A percentile compares a stretch with the other conserved stretches of the same genome.
Evolutionary conservation across 2,113 vertebrate genomes (phyloP).

Genomic region (Onychorhynchus coronatus): DNA sequence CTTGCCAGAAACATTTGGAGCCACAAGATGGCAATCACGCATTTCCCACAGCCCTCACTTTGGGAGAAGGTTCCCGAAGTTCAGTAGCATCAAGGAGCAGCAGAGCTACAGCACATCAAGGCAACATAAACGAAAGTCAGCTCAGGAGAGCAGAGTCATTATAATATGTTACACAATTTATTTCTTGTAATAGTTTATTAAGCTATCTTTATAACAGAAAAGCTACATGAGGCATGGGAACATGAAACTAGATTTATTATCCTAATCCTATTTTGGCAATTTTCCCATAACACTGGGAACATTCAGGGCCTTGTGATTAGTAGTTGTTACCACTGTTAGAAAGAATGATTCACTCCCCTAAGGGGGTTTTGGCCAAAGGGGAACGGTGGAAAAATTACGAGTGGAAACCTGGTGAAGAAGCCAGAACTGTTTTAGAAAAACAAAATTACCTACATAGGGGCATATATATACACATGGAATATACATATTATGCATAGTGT

Average conservation of each 20-base stretch:
- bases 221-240: not conserved
- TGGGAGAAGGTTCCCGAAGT: constrained; percentile 28
- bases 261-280: constrained; percentile 12
- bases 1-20: not conserved
- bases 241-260: not conserved
- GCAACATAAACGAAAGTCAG: not conserved
- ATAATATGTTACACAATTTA: not conserved
- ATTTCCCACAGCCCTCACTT: not conserved
- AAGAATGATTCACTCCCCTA: not conserved
- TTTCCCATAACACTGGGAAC: constrained; percentile 3
- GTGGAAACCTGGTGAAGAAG: not conserved
- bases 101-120: not conserved
- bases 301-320: not conserved
- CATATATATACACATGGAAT: not conserved
- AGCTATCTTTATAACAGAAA: constrained; percentile 19
- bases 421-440: not conserved
- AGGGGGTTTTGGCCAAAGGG: not conserved
- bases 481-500: not conserved
- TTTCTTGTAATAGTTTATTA: constrained; percentile 1
- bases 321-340: not conserved
- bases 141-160: not conserved
- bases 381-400: not conserved
- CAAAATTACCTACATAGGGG: not conserved
- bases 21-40: constrained; percentile 57
- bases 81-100: not conserved